Conservation (phyloP, 1,140 invertebrate genomes). For the Caenorhabditis remanei region DNA sequence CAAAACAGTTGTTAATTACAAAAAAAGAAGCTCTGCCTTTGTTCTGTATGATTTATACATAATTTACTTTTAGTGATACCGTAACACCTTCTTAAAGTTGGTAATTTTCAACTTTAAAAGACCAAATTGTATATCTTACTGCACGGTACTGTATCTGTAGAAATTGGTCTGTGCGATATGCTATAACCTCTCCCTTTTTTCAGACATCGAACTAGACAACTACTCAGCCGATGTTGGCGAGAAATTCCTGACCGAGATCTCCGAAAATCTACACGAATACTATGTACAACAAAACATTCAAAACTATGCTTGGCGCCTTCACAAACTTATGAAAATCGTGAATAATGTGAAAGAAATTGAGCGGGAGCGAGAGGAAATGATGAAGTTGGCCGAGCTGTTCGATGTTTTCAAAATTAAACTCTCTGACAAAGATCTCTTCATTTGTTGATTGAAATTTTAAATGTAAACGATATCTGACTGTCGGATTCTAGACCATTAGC, state of each 20-base stretch:
- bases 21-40: no score
- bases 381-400: constrained; percentile 46
- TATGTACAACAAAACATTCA: constrained; percentile 15
- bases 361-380: constrained; percentile 35
- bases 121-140: no score
- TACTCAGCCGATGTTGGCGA: constrained; percentile 16
- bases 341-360: constrained; percentile 48
- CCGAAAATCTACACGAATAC: constrained; percentile 38
- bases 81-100: no score
- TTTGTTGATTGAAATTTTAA: not conserved
- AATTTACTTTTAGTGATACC: no score
- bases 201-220: constrained; percentile 33
- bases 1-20: no score
- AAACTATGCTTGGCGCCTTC: constrained; percentile 44
- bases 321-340: constrained; percentile 35
- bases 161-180: not conserved
- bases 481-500: no score
- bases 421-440: constrained; percentile 37
- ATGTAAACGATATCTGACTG: no score
- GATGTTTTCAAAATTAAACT: constrained; percentile 46
- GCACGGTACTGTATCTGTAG: no score
- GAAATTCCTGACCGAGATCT: constrained; percentile 17
- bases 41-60: no score
- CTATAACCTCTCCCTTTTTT: not conserved
- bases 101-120: no score